phyloP scores from a whole-genome alignment of 2,888 invertebrate genomes.

The Omphaloscelis lunosa region DNA sequence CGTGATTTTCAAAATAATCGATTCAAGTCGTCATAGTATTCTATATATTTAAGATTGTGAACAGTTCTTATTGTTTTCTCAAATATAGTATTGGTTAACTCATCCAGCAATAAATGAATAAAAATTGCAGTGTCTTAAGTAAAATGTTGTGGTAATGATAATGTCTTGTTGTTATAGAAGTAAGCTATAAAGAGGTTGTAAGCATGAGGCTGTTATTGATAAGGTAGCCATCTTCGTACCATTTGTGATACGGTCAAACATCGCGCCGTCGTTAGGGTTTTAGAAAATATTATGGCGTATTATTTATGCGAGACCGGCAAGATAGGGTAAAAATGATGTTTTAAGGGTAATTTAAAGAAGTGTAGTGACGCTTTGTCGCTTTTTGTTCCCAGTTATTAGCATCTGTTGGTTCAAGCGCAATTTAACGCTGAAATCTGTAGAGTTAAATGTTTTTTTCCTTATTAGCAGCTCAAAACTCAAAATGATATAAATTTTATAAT shows the following conservation, averaged over 20 bases:
- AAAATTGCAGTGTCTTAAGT: conserved; percentile 83
- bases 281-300: conserved; percentile 40
- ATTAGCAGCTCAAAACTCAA: conserved; percentile 34
- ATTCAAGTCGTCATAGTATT: conserved; percentile 29
- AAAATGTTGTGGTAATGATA: conserved; percentile 83
- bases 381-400: conserved; percentile 29
- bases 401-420: conserved; percentile 12
- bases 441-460: conserved; percentile 1
- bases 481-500: too few species aligned
- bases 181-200: conserved; percentile 82
- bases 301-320: conserved; percentile 29
- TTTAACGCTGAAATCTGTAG: neutral
- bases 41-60: conserved; percentile 29
- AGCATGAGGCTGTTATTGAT: conserved; percentile 83
- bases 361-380: conserved; percentile 12
- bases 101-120: conserved; percentile 77
- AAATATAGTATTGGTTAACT: conserved; percentile 35
- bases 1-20: conserved; percentile 20
- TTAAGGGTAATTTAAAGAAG: conserved; percentile 16
- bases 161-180: conserved; percentile 75
- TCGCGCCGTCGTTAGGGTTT: conserved; percentile 14
- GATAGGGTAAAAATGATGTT: conserved; percentile 30
- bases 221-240: conserved; percentile 73
- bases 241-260: conserved; percentile 49
- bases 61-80: conserved; percentile 30